phyloP scores from a whole-genome alignment of 1,140 invertebrate genomes.

The Aporrectodea caliginosa region DNA sequence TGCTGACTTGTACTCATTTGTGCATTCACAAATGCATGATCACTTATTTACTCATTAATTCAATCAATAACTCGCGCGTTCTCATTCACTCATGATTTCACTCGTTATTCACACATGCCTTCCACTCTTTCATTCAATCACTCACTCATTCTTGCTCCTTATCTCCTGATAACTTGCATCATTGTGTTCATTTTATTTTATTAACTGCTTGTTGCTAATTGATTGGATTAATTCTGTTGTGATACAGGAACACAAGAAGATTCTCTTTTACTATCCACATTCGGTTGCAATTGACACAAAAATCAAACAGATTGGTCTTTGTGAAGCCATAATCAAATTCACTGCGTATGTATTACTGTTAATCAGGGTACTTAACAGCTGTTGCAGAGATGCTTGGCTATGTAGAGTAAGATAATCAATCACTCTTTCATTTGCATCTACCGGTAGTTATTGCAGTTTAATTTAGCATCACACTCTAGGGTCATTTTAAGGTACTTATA shows the following conservation, averaged over 20 bases:
- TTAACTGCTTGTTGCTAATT: slow-evolving; percentile 1
- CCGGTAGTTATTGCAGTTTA: neutral
- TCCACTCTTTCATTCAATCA: too few relatives aligned
- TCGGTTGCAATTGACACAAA: slow-evolving; percentile 74
- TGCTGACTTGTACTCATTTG: too few relatives aligned
- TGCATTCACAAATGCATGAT: too few relatives aligned
- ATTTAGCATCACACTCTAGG: neutral
- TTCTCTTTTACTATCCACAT: slow-evolving; percentile 79
- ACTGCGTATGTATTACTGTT: slow-evolving; percentile 67
- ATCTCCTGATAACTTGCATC: too few relatives aligned
- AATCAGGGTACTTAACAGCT: neutral
- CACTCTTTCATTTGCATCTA: neutral
- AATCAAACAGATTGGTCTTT: slow-evolving; percentile 83
- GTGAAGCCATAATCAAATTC: slow-evolving; percentile 88
- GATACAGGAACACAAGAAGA: slow-evolving; percentile 80
- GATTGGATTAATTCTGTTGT: slow-evolving; percentile 27
- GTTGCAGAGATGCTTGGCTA: neutral
- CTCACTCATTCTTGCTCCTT: too few relatives aligned
- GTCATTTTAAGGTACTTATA: neutral
- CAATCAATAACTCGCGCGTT: too few relatives aligned
- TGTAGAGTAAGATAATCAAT: neutral
- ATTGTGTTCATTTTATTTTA: too few relatives aligned
- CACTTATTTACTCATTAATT: too few relatives aligned
- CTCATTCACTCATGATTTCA: too few relatives aligned
- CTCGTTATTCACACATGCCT: too few relatives aligned